Evolutionary conservation across 2,888 invertebrate species (phyloP).

Genomic region (Amiota minor): DNA sequence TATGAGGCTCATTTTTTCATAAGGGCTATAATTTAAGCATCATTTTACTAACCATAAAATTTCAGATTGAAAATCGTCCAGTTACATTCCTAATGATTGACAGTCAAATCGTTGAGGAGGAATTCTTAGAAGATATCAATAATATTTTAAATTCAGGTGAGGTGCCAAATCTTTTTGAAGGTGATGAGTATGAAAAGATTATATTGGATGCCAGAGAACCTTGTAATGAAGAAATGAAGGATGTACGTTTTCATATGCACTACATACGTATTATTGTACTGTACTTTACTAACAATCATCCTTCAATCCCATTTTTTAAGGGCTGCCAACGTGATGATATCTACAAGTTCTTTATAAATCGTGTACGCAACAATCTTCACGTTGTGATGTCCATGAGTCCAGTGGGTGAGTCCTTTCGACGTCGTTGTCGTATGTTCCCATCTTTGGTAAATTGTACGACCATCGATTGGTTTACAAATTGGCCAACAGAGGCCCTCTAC

Average conservation of each 20-base stretch:
- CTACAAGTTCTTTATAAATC: conserved; percentile 88
- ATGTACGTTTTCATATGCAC: conserved; percentile 37
- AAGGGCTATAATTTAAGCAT: not conserved
- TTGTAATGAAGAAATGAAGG: conserved; percentile 76
- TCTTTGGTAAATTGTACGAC: conserved; percentile 95
- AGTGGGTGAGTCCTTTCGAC: conserved; percentile 89
- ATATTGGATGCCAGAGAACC: conserved; percentile 83
- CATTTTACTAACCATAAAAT: not conserved
- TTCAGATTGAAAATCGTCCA: conserved; percentile 77
- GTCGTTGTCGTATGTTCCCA: conserved; percentile 94
- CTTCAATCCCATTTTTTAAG: conserved; percentile 34
- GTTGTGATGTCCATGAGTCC: conserved; percentile 93
- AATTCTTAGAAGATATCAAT: conserved; percentile 93
- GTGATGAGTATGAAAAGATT: conserved; percentile 88
- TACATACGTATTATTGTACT: no score
- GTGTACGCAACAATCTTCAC: conserved; percentile 88
- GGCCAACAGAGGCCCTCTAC: conserved; percentile 90
- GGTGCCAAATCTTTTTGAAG: conserved; percentile 91
- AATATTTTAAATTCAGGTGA: conserved; percentile 94
- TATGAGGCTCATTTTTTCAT: no score
- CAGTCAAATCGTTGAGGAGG: conserved; percentile 91
- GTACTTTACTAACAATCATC: not conserved
- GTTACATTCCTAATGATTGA: conserved; percentile 92
- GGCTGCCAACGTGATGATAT: conserved; percentile 84
- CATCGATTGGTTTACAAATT: conserved; percentile 94